Evolutionary conservation across 1,140 invertebrate species (phyloP).

Genomic region (Drosophila nikananu): DNA sequence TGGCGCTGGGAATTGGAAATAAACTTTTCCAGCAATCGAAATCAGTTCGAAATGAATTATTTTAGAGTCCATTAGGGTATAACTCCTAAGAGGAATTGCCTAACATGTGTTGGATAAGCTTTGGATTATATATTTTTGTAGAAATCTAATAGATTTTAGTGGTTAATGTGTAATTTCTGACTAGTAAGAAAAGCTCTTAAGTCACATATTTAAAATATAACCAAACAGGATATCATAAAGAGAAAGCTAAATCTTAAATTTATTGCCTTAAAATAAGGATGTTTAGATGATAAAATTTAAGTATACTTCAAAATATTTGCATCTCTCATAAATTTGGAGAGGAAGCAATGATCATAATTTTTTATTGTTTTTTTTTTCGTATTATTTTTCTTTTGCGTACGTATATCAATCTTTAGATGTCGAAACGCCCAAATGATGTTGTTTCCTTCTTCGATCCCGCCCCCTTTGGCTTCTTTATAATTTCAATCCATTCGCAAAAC

Average conservation of each 20-base stretch:
- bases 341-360: constrained; percentile 28
- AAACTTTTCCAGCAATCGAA: background rate
- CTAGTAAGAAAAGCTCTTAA: background rate
- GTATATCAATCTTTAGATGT: constrained; percentile 45
- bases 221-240: background rate
- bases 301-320: constrained; percentile 3
- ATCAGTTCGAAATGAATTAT: constrained; percentile 9
- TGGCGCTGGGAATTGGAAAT: background rate
- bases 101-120: constrained; percentile 16
- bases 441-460: constrained; percentile 23
- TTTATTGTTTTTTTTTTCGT: constrained; percentile 20
- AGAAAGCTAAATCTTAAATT: background rate
- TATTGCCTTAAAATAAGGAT: constrained; percentile 6
- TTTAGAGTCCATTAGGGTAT: constrained; percentile 2
- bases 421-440: constrained; percentile 50
- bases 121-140: background rate
- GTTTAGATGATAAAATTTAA: constrained; percentile 14
- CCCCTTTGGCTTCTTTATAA: constrained; percentile 46
- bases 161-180: background rate
- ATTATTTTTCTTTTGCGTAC: constrained; percentile 1
- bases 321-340: background rate
- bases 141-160: constrained; percentile 9
- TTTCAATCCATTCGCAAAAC: constrained; percentile 47
- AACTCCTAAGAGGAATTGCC: background rate
- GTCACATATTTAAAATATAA: background rate